These are phyloP conservation scores for Pristionchus japonicus DNA, from an alignment of 2,888 invertebrate genomes.

Conservation along the genomic window DNA sequence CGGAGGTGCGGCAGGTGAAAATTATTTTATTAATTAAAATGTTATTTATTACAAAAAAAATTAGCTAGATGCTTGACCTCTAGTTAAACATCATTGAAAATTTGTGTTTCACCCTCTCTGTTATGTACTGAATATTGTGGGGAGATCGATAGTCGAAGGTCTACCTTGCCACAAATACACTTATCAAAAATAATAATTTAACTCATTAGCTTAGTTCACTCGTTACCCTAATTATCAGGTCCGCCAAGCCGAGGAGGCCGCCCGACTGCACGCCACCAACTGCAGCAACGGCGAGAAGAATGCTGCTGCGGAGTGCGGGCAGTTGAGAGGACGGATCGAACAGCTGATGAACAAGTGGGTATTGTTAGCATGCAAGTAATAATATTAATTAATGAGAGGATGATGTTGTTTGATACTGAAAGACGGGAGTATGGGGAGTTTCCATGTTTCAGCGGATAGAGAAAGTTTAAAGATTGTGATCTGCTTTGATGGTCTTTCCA, in stretches of 20 bases:
- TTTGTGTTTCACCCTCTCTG: too few relatives aligned
- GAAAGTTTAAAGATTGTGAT: neutral
- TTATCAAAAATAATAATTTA: too few relatives aligned
- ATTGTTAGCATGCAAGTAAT: too few relatives aligned
- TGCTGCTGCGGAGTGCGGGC: conserved; percentile 83
- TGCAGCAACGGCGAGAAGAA: conserved; percentile 82
- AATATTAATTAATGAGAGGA: too few relatives aligned
- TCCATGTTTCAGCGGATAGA: neutral
- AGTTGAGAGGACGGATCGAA: conserved; percentile 89
- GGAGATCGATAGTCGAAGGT: too few relatives aligned
- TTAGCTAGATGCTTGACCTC: too few relatives aligned
- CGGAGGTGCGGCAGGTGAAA: neutral
- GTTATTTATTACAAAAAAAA: too few relatives aligned
- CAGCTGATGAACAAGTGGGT: conserved; percentile 87
- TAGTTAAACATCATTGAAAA: too few relatives aligned
- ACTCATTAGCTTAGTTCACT: neutral
- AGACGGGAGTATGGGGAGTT: too few relatives aligned
- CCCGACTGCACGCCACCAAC: conserved; percentile 82
- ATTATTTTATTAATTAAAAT: neutral
- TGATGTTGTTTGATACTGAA: too few relatives aligned
- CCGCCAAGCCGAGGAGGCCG: conserved; percentile 83
- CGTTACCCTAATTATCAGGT: conserved; percentile 66
- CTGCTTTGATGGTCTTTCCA: neutral
- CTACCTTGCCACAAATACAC: too few relatives aligned
- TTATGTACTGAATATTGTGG: too few relatives aligned